Evolutionary conservation across 2,888 invertebrate species (phyloP).

Genomic region (Resseliella maxima): DNA sequence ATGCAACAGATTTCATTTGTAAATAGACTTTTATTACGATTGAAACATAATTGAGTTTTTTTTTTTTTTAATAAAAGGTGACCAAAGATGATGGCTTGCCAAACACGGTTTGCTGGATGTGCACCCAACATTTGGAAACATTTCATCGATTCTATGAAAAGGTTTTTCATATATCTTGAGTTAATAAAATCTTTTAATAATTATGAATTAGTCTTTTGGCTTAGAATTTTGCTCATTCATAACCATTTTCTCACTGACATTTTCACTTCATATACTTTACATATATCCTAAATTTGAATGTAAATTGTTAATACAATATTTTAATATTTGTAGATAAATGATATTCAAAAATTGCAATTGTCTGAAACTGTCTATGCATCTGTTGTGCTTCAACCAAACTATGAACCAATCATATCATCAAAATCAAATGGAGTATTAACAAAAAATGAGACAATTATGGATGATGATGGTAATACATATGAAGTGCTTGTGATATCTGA

Average conservation of each 20-base stretch:
- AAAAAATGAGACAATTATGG: neutral
- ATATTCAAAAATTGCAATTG: constrained; percentile 57
- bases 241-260: neutral
- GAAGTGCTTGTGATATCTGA: constrained; percentile 32
- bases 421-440: no score
- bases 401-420: neutral
- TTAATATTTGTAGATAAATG: constrained; percentile 57
- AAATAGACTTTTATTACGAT: neutral
- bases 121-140: constrained; percentile 57
- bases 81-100: constrained; percentile 55
- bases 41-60: neutral
- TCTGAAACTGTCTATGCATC: constrained; percentile 47
- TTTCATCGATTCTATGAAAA: constrained; percentile 58
- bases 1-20: neutral
- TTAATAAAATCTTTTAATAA: neutral
- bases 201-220: no score
- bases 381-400: constrained; percentile 26
- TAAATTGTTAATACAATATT: no score
- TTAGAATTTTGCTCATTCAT: neutral
- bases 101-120: constrained; percentile 58
- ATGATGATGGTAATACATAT: constrained; percentile 20
- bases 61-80: constrained; percentile 49
- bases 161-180: neutral
- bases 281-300: no score
- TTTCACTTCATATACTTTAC: no score